phyloP scores from a whole-genome alignment of 2,888 invertebrate genomes.

The Machimus atricapillus region DNA sequence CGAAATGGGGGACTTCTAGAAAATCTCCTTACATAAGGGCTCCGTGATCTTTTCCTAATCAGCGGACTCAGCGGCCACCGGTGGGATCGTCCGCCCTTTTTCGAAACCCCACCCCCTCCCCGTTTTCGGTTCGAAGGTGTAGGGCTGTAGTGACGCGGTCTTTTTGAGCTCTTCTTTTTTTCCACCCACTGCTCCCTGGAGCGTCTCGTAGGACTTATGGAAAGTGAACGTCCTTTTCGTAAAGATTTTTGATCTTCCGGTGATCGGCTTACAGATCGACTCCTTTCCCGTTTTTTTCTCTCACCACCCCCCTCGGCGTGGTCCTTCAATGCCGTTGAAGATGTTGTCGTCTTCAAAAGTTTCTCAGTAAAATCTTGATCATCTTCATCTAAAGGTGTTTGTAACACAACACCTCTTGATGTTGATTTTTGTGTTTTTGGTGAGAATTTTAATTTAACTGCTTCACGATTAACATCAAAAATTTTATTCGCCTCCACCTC shows the following conservation, averaged over 20 bases:
- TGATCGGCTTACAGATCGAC: neutral
- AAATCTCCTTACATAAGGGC: neutral
- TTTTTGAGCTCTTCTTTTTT: neutral
- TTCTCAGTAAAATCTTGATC: slow-evolving; percentile 54
- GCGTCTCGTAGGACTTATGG: slow-evolving; percentile 1
- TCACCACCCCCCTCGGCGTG: neutral
- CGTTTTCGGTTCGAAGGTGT: neutral
- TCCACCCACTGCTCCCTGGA: neutral
- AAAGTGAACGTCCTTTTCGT: neutral
- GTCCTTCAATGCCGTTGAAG: slow-evolving; percentile 50
- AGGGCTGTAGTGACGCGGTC: neutral
- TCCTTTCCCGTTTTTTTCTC: neutral
- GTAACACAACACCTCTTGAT: neutral
- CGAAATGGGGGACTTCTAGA: slow-evolving; percentile 21
- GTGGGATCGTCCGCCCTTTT: neutral
- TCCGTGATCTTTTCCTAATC: neutral
- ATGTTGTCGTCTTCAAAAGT: slow-evolving; percentile 51
- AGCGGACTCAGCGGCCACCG: neutral
- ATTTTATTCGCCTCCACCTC: slow-evolving; percentile 50
- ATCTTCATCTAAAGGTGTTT: slow-evolving; percentile 42
- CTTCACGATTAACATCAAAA: slow-evolving; percentile 58
- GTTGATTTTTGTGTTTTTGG: slow-evolving; percentile 56
- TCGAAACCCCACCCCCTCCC: neutral
- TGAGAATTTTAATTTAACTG: slow-evolving; percentile 59
- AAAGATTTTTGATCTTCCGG: neutral